Conservation (phyloP, 2,113 vertebrate species). For the Anser cygnoides region DNA sequence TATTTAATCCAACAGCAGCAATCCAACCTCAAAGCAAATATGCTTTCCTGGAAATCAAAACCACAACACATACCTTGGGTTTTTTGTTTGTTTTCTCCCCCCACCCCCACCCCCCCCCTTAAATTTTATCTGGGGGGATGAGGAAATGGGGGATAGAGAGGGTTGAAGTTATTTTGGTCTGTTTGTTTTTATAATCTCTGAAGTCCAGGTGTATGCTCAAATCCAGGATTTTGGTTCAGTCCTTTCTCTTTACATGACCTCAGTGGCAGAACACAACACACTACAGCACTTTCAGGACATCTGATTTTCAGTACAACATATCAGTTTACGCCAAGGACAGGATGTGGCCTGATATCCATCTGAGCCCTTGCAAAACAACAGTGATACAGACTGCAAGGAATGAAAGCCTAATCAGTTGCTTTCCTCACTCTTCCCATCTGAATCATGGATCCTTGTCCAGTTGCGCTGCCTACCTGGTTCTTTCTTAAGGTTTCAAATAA, state of each 20-base stretch:
- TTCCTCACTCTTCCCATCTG: neutral
- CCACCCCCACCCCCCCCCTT: too few relatives aligned
- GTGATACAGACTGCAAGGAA: neutral
- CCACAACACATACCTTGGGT: neutral
- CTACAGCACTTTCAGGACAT: neutral
- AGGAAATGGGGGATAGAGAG: neutral
- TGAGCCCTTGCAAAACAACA: neutral
- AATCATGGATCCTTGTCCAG: neutral
- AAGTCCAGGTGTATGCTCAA: neutral
- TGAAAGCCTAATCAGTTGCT: neutral
- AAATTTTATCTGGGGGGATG: too few relatives aligned
- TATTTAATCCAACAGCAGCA: neutral
- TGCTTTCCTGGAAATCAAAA: neutral
- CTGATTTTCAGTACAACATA: neutral
- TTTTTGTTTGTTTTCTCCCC: neutral
- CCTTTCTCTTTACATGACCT: neutral
- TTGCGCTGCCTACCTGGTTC: neutral
- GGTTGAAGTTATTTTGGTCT: neutral
- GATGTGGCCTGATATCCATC: neutral
- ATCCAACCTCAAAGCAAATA: neutral
- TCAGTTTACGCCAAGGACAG: neutral
- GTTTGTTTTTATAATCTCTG: neutral
- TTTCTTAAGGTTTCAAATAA: neutral
- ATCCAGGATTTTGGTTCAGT: neutral
- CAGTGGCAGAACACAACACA: rapidly evolving